Evolutionary conservation across 2,888 invertebrate genomes (phyloP).

Genomic region (Stegophylla sp.): DNA sequence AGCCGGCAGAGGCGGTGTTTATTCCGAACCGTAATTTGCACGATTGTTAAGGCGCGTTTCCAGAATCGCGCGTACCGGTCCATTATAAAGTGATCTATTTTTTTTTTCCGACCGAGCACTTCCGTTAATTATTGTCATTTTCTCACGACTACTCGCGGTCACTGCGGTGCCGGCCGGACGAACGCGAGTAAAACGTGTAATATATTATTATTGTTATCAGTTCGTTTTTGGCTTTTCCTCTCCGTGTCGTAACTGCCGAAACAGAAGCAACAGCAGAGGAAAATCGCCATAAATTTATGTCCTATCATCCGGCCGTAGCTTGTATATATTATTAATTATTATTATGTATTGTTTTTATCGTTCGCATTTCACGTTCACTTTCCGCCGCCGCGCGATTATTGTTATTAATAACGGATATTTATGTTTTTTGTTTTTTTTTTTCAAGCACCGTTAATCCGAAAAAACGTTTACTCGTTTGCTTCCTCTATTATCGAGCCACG

Average conservation of each 20-base stretch:
- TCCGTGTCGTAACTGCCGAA: not conserved
- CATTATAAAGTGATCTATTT: slow-evolving; percentile 2
- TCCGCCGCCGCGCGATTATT: not conserved
- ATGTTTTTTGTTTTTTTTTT: too few relatives aligned
- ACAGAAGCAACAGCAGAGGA: not conserved
- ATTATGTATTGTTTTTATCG: too few relatives aligned
- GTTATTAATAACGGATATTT: not conserved
- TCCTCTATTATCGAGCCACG: not conserved
- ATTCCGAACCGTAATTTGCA: too few relatives aligned
- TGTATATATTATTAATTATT: too few relatives aligned
- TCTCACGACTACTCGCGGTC: not conserved
- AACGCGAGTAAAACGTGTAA: not conserved
- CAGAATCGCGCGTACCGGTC: too few relatives aligned
- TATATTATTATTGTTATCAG: too few relatives aligned
- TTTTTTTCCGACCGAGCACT: slow-evolving; percentile 22
- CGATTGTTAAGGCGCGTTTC: too few relatives aligned
- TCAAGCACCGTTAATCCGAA: too few relatives aligned
- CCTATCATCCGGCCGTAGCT: too few relatives aligned
- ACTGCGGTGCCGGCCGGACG: not conserved
- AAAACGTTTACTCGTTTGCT: not conserved
- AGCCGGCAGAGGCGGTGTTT: too few relatives aligned
- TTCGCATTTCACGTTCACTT: not conserved
- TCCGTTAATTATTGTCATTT: slow-evolving; percentile 15
- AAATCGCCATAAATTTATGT: too few relatives aligned
- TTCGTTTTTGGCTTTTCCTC: not conserved